phyloP scores from a whole-genome alignment of 2,797 vertebrate genomes.

The Onychomys torridus region DNA sequence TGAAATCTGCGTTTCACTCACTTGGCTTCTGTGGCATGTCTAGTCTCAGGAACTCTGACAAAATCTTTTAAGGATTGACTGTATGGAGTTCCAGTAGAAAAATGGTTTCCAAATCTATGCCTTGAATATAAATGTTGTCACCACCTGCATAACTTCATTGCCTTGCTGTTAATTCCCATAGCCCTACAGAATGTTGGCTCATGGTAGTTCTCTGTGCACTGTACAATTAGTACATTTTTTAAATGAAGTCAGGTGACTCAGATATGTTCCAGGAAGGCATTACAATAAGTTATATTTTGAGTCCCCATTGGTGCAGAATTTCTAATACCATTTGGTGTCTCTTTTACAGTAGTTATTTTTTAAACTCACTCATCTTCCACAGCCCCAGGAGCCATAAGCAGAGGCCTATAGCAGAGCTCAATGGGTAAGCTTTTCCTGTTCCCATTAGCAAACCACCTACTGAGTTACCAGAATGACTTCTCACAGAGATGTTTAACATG shows the following conservation, averaged over 20 bases:
- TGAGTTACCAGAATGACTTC: neutral
- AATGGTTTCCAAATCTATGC: neutral
- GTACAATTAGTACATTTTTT: neutral
- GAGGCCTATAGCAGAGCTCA: neutral
- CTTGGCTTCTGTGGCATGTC: neutral
- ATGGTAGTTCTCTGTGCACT: neutral
- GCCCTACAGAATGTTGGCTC: neutral
- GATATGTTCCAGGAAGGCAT: slow-evolving; percentile 5
- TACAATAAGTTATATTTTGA: neutral
- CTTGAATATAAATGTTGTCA: too few species aligned
- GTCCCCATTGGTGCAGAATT: neutral
- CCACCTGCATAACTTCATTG: rapidly evolving
- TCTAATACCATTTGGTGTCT: neutral
- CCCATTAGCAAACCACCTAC: slow-evolving; percentile 9
- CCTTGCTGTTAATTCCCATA: neutral
- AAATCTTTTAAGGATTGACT: neutral
- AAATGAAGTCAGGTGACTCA: slow-evolving; percentile 11
- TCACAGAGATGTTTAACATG: neutral
- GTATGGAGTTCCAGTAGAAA: neutral
- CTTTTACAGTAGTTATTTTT: slow-evolving; percentile 14
- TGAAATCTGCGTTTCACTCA: neutral
- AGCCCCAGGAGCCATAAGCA: neutral
- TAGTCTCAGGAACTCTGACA: neutral
- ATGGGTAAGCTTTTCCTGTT: neutral
- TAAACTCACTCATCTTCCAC: neutral